These are phyloP conservation scores for Rattus rattus DNA, from an alignment of 2,113 vertebrate genomes.

Conservation along the genomic window DNA sequence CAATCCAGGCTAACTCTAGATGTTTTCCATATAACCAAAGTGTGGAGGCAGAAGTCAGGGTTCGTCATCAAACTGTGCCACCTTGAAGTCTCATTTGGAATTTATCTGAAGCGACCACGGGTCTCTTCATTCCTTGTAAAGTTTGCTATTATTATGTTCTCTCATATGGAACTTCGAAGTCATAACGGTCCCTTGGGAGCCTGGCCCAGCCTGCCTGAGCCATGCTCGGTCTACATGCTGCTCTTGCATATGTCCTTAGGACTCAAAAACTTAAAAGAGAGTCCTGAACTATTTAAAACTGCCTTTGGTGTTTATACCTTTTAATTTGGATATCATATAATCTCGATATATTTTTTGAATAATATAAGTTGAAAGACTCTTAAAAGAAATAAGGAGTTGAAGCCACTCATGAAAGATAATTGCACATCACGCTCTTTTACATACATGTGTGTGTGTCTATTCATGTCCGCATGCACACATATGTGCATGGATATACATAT, in stretches of 20 bases:
- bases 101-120: background rate
- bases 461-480: background rate
- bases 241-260: background rate
- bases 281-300: background rate
- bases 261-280: background rate
- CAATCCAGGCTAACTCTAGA: background rate
- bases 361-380: background rate
- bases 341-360: background rate
- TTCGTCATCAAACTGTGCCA: conserved; percentile 23
- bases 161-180: background rate
- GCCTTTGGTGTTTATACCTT: background rate
- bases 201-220: background rate
- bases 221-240: background rate
- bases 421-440: background rate
- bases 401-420: conserved; percentile 7
- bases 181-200: background rate
- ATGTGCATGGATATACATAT: background rate
- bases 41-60: background rate
- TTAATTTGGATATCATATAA: background rate
- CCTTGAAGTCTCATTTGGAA: background rate
- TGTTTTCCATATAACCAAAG: background rate
- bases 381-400: background rate
- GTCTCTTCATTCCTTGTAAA: background rate
- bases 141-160: background rate
- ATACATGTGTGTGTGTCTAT: background rate